Evolutionary conservation across 1,140 invertebrate species (phyloP), one percentile per base, ranked within the genome.

Genomic region (Lineus longissimus): DNA sequence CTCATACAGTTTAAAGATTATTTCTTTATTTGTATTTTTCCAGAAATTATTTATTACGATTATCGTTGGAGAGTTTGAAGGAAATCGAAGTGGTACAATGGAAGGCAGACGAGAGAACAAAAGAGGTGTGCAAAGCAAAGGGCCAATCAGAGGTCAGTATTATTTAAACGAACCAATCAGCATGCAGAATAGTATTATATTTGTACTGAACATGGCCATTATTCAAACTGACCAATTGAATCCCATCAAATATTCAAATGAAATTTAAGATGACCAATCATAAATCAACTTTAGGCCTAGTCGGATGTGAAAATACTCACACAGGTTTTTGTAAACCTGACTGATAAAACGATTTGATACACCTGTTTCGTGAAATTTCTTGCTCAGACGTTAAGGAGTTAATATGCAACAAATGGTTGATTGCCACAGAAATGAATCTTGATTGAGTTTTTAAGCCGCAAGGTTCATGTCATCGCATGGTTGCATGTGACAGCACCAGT

Each of bases 11-110:
- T n/a, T n/a, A n/a, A n/a, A n/a, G n/a, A n/a, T n/a, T n/a, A n/a
- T n/a, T n/a, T n/a, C n/a, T n/a, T n/a, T n/a, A n/a, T n/a, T 62
- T 31, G 66, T 30, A n/a, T 63, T 70, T 64, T 87, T 86, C 2
- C 84, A 94, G 91, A 76, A 90, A 94, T 79, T 87, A 87, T 59
- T 81, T 95, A 33, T 92, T 89, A 77, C 87, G 91, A 36, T 81
- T 95, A 64, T 88, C 88, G n/a, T 78, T 94, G 61, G 85, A 88
- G 43, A 84, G 86, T 22, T 78, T 95, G 63, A 82, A 86, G 31
- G 80, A 84, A 55, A 70, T 92, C 67, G 91, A 94, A 77, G 86
- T 86, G 13, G 87, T 88, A 1, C 79, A 84, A 31, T 96, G 92
- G 92, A 85, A 87, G 23, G 88, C 92, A 1, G 81, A 88, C 1